Percentiles rank a stretch among this genome's conserved stretches.
These are phyloP conservation scores for Macquaria australasica DNA, from an alignment of 2,113 vertebrate genomes.

Conservation along the genomic window DNA sequence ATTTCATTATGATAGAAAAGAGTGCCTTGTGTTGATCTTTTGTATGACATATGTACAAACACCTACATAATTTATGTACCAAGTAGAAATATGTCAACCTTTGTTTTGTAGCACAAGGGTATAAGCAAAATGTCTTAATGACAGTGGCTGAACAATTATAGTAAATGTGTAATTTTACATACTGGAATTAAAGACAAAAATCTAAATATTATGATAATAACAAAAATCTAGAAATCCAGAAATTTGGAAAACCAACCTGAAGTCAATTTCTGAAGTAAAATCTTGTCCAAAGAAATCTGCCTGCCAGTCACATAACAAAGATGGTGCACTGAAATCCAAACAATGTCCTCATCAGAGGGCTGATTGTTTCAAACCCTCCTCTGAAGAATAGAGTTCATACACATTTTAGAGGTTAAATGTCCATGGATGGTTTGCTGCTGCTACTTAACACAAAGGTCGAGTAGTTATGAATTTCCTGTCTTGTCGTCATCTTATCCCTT, in stretches of 20 bases:
- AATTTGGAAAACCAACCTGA: background rate
- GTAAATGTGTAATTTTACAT: background rate
- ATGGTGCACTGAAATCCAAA: conserved; percentile 27
- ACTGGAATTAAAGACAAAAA: background rate
- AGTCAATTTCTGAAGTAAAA: background rate
- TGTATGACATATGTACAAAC: background rate
- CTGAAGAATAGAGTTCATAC: conserved; percentile 35
- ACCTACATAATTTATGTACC: background rate
- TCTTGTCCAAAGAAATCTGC: conserved; percentile 3
- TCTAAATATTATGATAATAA: background rate
- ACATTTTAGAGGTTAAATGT: conserved; percentile 47
- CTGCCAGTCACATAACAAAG: conserved; percentile 33
- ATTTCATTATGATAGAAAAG: conserved; percentile 1
- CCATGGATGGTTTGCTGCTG: conserved; percentile 12
- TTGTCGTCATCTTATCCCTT: conserved; percentile 26
- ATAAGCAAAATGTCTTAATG: background rate
- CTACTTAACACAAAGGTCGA: conserved; percentile 29
- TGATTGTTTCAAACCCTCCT: conserved; percentile 46
- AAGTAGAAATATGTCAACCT: background rate
- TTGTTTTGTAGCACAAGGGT: background rate
- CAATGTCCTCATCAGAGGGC: conserved; percentile 7
- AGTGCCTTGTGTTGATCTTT: background rate
- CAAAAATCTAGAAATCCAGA: background rate
- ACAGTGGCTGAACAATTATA: background rate
- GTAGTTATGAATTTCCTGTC: conserved; percentile 41